A percentile compares a stretch with the other conserved stretches of the same genome.
Conservation (phyloP, 2,113 vertebrate species). For the Saimiri boliviensis region DNA sequence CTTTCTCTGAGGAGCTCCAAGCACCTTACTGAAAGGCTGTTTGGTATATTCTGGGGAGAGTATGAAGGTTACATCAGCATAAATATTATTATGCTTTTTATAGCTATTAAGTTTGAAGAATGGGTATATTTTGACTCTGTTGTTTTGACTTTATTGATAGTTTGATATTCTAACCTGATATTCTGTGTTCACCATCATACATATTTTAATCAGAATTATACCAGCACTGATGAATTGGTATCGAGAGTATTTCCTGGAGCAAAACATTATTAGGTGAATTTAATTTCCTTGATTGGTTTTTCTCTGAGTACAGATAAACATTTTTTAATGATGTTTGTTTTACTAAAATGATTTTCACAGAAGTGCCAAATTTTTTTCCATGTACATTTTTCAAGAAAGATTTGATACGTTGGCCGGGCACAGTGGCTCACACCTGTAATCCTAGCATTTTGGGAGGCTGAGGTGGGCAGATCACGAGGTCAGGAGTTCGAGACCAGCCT, state of each 20-base stretch:
- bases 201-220: conserved; percentile 57
- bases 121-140: conserved; percentile 12
- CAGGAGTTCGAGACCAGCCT: no score
- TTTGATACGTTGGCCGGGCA: not conserved
- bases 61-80: conserved; percentile 16
- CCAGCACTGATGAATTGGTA: conserved; percentile 25
- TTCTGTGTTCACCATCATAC: conserved; percentile 27
- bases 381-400: conserved; percentile 42
- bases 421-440: no score
- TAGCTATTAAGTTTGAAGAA: conserved; percentile 51
- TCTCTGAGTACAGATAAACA: conserved; percentile 18
- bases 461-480: no score
- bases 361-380: not conserved
- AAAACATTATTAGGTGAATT: conserved; percentile 30
- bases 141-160: conserved; percentile 27
- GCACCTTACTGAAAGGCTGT: conserved; percentile 10
- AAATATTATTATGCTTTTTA: conserved; percentile 30
- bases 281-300: conserved; percentile 48
- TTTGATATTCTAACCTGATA: conserved; percentile 36
- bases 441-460: no score
- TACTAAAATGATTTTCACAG: conserved; percentile 56
- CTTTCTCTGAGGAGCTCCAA: conserved; percentile 18
- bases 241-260: conserved; percentile 18
- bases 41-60: not conserved
- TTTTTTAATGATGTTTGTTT: conserved; percentile 53